Conservation (phyloP, 2,113 vertebrate genomes). For the Macroglossus sobrinus region DNA sequence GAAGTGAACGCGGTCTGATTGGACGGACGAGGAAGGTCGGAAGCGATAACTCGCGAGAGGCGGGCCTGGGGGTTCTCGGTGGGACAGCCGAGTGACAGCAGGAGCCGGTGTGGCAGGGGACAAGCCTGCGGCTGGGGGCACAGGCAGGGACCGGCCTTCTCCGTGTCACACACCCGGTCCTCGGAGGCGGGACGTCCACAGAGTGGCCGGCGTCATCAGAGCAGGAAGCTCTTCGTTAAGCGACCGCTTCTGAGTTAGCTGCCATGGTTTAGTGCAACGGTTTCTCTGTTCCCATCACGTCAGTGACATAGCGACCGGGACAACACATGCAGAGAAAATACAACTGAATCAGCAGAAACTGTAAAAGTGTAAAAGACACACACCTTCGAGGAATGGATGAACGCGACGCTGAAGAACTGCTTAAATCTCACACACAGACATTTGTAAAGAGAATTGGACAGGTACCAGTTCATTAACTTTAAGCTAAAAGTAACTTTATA, state of each 20-base stretch:
- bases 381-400: neutral
- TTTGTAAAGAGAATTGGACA: neutral
- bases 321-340: neutral
- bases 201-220: neutral
- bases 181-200: neutral
- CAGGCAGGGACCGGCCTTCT: rapidly evolving
- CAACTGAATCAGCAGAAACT: neutral
- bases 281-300: neutral
- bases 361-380: neutral
- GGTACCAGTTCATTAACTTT: neutral
- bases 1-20: neutral
- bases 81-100: neutral
- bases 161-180: rapidly evolving
- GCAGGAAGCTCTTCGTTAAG: neutral
- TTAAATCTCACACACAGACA: neutral
- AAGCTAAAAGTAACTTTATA: neutral
- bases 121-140: neutral
- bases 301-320: neutral
- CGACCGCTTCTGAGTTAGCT: no score
- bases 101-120: rapidly evolving
- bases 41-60: neutral
- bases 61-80: no score
- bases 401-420: neutral
- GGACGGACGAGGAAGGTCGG: neutral
- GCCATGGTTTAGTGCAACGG: neutral